Base-by-base conservation (phyloP, 1,140 invertebrate species). In the Zaprionus tsacasi region DNA sequence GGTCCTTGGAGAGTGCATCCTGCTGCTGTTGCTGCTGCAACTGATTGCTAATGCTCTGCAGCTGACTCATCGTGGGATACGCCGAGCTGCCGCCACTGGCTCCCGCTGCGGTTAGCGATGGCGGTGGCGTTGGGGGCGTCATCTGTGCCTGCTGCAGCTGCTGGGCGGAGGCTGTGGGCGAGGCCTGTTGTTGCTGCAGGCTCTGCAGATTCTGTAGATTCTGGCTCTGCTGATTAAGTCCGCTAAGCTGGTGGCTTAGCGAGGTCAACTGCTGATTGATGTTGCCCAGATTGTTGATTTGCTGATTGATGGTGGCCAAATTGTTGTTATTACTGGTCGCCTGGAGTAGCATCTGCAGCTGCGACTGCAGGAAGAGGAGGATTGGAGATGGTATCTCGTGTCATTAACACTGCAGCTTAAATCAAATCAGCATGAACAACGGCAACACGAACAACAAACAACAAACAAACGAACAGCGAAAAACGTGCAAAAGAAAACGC, bases 181-280 rank as follows among this genome's bases (percentile, higher is more conserved):
- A 68, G 21, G 91, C 70, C 48, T 92, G 76, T 52, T 92, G 74
- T 79, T 93, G 93, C 75, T 93, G 75, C 83, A 93, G 81, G 60
- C 70, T 88, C 60, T 91, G 82, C 30, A 92, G 73, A 30, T 91
- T 92, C 71, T 92, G 92, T 12, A 92, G 76, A 70, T 92, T 92
- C 57, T 92, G 92, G 55, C 83, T 92, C 56, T 92, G 92, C 71
- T 92, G 92, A 70, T 92, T 92, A n/a, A 92, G 80, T 6, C 92
- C 92, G 57, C 86, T 92, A 55, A 92, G 56, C 70, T 92, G 92
- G 30, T 92, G 89, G 54, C 91, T 92, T 12, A 92, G 74, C 59
- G 91, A 91, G 58, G 76, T 92, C 30, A 92, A 59, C 65, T 92
- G 92, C 65, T 92, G 92, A 69, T 92, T 92, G 52, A 92, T 92